Evolutionary conservation across 2,888 invertebrate genomes (phyloP), one percentile per base, ranked within the genome.

Genomic region (Nectonema munidae): DNA sequence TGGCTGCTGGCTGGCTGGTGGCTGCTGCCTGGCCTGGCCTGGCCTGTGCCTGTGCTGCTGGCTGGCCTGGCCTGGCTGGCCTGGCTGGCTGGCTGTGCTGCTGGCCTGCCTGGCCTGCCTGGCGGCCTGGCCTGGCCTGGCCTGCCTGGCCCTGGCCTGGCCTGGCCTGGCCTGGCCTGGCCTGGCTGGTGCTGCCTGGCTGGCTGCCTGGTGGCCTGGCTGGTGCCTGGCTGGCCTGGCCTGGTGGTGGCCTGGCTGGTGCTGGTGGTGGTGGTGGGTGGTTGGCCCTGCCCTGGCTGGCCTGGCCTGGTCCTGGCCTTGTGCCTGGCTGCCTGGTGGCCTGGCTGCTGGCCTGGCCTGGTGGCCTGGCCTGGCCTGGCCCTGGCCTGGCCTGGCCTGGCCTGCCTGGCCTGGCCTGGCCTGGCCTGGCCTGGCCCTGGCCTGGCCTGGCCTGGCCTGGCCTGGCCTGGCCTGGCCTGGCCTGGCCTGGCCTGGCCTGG

Each of bases 101-200:
- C n/a, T n/a, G n/a, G n/a, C n/a, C n/a, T n/a, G n/a, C n/a, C n/a
- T n/a, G n/a, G n/a, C n/a, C n/a, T n/a, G n/a, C n/a, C n/a, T n/a
- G n/a, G n/a, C n/a, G n/a, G n/a, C n/a, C n/a, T n/a, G n/a, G n/a
- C n/a, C n/a, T n/a, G 18, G 25, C 36, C n/a, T 9, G 18, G 25
- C 30, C 28, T 15, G 18, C 36, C 36, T 36, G 36, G 18, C 36
- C 36, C n/a, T 15, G 18, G 15, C 39, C 5, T 3, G 39, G 33
- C 36, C 28, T 5, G 18, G 25, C 42, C 41, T 40, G n/a, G 11
- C 41, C 30, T 33, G 35, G 44, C 47, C 36, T 30, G 32, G 18
- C 36, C 36, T 36, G 36, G 18, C 36, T 29, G 13, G 36, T 9
- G 25, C 36, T 30, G 25, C 36, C 36, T 17, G 36, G 18, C 32